phyloP scores from a whole-genome alignment of 2,797 vertebrate species.

The Percopsis omiscomaycus region DNA sequence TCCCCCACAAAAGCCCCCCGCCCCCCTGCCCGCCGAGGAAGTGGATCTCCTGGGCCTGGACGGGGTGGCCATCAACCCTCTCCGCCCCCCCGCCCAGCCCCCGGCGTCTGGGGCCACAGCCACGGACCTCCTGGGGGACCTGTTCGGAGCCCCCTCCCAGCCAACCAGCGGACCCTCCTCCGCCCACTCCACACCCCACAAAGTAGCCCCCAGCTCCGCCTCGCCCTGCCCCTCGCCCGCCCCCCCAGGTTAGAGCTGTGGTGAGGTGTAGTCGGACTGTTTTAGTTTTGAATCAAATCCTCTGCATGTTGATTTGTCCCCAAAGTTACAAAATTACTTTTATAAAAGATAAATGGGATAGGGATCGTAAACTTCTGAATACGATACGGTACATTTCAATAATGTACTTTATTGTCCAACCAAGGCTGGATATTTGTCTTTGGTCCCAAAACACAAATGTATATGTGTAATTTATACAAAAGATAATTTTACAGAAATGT shows the following conservation, averaged over 20 bases:
- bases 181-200: constrained; percentile 89
- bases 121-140: constrained; percentile 90
- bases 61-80: constrained; percentile 75
- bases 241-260: constrained; percentile 58
- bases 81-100: constrained; percentile 75
- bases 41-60: constrained; percentile 92
- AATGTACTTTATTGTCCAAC: too few species aligned
- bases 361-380: too few species aligned
- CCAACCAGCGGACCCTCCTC: constrained; percentile 81
- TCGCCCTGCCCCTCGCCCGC: constrained; percentile 87
- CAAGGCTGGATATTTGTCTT: too few species aligned
- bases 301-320: too few species aligned
- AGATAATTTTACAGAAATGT: neutral
- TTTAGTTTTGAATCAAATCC: too few species aligned
- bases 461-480: neutral
- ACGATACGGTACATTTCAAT: too few species aligned
- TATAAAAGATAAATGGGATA: too few species aligned
- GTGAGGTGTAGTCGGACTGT: neutral
- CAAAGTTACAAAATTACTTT: too few species aligned
- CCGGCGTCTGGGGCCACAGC: constrained; percentile 81
- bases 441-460: too few species aligned
- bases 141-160: constrained; percentile 84
- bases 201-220: constrained; percentile 77
- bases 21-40: constrained; percentile 74
- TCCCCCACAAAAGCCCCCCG: constrained; percentile 64